Conservation (phyloP, 2,888 invertebrate genomes). For the Drosophila acutilabella region DNA sequence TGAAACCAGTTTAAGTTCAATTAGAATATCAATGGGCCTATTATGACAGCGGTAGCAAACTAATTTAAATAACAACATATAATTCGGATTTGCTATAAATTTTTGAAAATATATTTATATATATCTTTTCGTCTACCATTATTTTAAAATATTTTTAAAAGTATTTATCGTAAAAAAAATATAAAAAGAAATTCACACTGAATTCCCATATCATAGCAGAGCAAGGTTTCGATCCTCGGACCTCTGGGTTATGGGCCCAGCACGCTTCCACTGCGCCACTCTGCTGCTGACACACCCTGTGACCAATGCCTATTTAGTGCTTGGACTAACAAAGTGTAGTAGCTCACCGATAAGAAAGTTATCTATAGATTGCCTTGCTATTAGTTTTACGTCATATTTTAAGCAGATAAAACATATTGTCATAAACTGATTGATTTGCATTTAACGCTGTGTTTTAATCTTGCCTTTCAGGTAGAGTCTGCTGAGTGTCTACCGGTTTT, state of each 20-base stretch:
- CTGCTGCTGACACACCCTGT: slow-evolving; percentile 23
- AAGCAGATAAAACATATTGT: slow-evolving; percentile 2
- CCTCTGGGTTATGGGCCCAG: slow-evolving; percentile 67
- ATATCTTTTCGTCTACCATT: too few relatives aligned
- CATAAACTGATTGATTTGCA: slow-evolving; percentile 25
- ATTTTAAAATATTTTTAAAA: too few relatives aligned
- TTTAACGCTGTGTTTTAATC: slow-evolving; percentile 34
- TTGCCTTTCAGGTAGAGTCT: slow-evolving; percentile 2
- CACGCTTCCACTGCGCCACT: slow-evolving; percentile 66
- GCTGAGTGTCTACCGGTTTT: slow-evolving; percentile 40
- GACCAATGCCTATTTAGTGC: background rate
- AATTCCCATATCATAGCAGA: slow-evolving; percentile 37
- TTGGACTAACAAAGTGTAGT: slow-evolving; percentile 5
- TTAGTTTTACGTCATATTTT: slow-evolving; percentile 1
- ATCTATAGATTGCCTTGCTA: slow-evolving; percentile 8
- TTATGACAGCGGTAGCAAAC: too few relatives aligned
- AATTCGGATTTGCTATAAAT: too few relatives aligned
- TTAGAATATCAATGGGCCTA: too few relatives aligned
- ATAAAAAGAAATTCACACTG: background rate
- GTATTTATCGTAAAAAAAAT: background rate
- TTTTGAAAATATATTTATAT: too few relatives aligned
- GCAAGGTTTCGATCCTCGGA: slow-evolving; percentile 68
- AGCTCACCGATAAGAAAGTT: slow-evolving; percentile 12
- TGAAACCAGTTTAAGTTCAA: slow-evolving; percentile 10
- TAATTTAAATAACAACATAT: too few relatives aligned